Base-by-base conservation (phyloP, 2,888 invertebrate genomes). In the Acronicta alni region DNA sequence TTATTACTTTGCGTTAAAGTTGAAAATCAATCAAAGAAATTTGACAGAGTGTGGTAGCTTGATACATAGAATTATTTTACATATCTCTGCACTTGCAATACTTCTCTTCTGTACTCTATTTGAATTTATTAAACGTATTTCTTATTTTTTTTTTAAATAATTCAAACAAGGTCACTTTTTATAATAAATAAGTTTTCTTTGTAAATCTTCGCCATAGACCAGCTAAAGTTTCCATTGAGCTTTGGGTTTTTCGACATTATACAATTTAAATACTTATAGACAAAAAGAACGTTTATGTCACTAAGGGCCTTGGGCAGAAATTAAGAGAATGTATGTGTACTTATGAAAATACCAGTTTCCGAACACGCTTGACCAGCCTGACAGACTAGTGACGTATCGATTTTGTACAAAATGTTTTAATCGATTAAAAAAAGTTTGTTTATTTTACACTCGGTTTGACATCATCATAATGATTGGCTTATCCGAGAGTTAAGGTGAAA, bases 291-390 rank as follows among this genome's bases (percentile, higher is more conserved):
- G 15, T 32, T 52, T 48, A 67, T 37, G 42, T 51, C 43, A 45
- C 53, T 17, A 17, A 49, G 41, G 49, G 18, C 65, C 64, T 69
- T 67, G 64, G 41, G n/a, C 56, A 15, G 5, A 18, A 9, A 38
- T 41, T 53, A 30, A 43, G 64, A 69, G 66, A 69, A 63, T 52
- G 66, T 52, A 17, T 23, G 26, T 37, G 35, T 23, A 37, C 35
- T 41, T 38, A 12, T 41, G 16, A 56, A 69, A 69, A 67, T 67
- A 67, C 66, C 70, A 42, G 66, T 67, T 63, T 69, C 10, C 14
- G 43, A 69, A 63, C 64, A 41, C 9, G 55, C 54, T 65, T 35
- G 16, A 37, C 64, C 10, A 47, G 17, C 14, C 30, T 16, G 26
- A 43, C 26, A 32, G 23, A 45, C 47, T 20, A 43, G 47, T 67